Evolutionary conservation across 2,888 invertebrate genomes (phyloP).

Genomic region (Augochlorella aurata): DNA sequence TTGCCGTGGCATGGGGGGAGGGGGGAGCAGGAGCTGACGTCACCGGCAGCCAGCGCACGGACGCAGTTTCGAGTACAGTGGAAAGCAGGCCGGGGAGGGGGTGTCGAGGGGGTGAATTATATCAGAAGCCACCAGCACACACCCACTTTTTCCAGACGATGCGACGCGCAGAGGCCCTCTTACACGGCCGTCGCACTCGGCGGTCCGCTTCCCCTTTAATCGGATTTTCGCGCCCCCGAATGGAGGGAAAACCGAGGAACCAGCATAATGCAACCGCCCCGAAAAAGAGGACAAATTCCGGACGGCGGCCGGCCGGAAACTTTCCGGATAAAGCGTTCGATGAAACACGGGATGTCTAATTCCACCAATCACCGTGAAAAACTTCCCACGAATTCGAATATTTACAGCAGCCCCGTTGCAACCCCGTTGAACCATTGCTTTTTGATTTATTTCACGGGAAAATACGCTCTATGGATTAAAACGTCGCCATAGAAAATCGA

Average conservation of each 20-base stretch:
- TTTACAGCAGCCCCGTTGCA: too few relatives aligned
- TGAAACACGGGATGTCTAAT: constrained; percentile 37
- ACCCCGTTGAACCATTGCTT: too few relatives aligned
- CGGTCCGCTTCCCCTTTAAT: constrained; percentile 59
- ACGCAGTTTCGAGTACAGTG: constrained; percentile 37
- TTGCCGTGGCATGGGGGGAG: constrained; percentile 6
- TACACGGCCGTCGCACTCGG: constrained; percentile 37
- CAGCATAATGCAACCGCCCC: constrained; percentile 52
- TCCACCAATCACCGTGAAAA: background rate
- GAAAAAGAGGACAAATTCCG: constrained; percentile 9
- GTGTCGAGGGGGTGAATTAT: constrained; percentile 50
- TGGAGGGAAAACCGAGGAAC: constrained; percentile 40
- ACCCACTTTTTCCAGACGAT: constrained; percentile 48
- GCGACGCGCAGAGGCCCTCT: constrained; percentile 40
- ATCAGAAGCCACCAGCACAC: constrained; percentile 49
- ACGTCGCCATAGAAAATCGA: too few relatives aligned
- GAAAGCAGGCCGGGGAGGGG: constrained; percentile 32
- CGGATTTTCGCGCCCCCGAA: constrained; percentile 62
- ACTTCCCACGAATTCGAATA: too few relatives aligned
- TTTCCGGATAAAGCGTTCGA: constrained; percentile 16
- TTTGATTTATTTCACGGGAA: too few relatives aligned
- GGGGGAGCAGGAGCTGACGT: constrained; percentile 34
- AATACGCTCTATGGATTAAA: too few relatives aligned
- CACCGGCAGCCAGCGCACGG: constrained; percentile 28
- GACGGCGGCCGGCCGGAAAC: constrained; percentile 17